Percentiles rank a stretch among this genome's conserved stretches.
These are phyloP conservation scores for Malurus cyaneus DNA, from an alignment of 2,113 vertebrate genomes.

Conservation along the genomic window DNA sequence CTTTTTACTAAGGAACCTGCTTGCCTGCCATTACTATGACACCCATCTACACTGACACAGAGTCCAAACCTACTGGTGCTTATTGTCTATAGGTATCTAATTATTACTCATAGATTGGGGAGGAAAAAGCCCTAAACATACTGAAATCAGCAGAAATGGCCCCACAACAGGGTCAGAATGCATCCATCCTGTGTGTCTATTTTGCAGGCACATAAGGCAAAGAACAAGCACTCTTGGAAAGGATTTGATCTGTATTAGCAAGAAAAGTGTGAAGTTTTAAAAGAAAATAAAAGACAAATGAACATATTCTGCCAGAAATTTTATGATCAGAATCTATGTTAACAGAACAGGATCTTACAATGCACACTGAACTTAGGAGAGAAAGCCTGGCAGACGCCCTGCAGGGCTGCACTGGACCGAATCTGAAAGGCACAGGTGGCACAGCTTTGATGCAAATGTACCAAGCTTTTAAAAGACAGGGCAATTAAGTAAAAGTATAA, in stretches of 20 bases:
- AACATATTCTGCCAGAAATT: background rate
- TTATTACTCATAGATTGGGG: background rate
- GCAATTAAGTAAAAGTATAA: background rate
- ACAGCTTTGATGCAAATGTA: background rate
- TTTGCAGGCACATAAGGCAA: background rate
- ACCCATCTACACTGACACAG: background rate
- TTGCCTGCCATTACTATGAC: background rate
- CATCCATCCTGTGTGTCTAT: background rate
- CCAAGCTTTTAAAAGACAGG: background rate
- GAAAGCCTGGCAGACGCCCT: background rate
- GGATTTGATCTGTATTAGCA: background rate
- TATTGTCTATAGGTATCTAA: background rate
- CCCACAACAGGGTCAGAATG: background rate
- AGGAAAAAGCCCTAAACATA: fast-evolving
- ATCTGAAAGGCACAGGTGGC: background rate
- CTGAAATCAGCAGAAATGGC: background rate
- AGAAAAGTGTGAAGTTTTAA: background rate
- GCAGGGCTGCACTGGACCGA: background rate
- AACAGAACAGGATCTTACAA: background rate
- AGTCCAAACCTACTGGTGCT: background rate
- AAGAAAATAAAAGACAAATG: background rate
- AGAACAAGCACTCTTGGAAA: background rate
- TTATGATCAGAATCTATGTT: background rate
- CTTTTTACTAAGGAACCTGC: background rate
- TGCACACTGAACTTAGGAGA: background rate